Conservation (phyloP, 64 coral and sea anemone genomes). For the Acropora tenuis region DNA sequence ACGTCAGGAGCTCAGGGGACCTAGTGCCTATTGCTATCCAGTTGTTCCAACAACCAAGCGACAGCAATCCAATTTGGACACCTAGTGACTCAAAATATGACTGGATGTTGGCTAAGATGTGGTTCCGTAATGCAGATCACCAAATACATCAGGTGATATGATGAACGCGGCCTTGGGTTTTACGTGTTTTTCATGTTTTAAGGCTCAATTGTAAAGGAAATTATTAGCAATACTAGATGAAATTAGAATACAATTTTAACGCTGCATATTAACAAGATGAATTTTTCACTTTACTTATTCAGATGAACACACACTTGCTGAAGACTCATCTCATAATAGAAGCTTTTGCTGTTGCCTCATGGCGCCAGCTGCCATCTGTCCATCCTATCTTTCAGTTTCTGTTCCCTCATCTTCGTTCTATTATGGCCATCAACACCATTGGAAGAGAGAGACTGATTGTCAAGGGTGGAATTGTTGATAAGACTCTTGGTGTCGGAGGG, state of each 20-base stretch:
- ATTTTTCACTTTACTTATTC: neutral
- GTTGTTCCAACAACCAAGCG: constrained; percentile 53
- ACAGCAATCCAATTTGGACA: constrained; percentile 83
- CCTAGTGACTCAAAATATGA: constrained; percentile 63
- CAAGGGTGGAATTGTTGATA: constrained; percentile 11
- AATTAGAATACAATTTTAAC: too few relatives aligned
- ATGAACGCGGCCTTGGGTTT: neutral
- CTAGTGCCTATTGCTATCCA: constrained; percentile 87
- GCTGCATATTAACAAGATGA: neutral
- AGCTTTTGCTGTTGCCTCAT: constrained; percentile 71
- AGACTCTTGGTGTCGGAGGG: constrained; percentile 80
- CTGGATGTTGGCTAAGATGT: constrained; percentile 80
- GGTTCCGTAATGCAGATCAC: constrained; percentile 67
- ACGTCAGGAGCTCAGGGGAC: constrained; percentile 1
- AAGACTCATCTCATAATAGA: constrained; percentile 79
- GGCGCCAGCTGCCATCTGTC: constrained; percentile 78
- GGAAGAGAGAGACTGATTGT: constrained; percentile 69
- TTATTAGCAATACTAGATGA: too few relatives aligned
- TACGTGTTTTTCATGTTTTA: too few relatives aligned
- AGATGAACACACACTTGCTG: constrained; percentile 76
- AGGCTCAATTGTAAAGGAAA: too few relatives aligned
- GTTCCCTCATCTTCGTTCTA: constrained; percentile 69
- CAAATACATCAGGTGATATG: constrained; percentile 81
- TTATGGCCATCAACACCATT: constrained; percentile 78
- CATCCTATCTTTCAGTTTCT: constrained; percentile 81